These are phyloP conservation scores for Calidris pugnax DNA, from an alignment of 2,113 vertebrate genomes.

Conservation along the genomic window DNA sequence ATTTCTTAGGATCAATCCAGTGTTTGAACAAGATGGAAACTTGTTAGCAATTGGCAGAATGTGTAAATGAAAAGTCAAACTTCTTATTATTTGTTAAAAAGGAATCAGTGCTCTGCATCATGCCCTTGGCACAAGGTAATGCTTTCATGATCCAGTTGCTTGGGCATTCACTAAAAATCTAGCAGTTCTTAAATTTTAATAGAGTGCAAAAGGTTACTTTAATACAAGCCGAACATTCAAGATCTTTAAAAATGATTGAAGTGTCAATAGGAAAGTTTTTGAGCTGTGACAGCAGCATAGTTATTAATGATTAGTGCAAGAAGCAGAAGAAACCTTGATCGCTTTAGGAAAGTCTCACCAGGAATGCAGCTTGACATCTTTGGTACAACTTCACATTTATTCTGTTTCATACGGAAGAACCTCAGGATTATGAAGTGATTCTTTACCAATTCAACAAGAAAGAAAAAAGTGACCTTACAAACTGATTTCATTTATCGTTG, in stretches of 20 bases:
- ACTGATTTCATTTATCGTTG: not conserved
- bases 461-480: not conserved
- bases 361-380: slow-evolving; percentile 47
- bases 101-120: slow-evolving; percentile 78
- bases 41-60: slow-evolving; percentile 90
- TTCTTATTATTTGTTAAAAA: slow-evolving; percentile 88
- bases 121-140: slow-evolving; percentile 80
- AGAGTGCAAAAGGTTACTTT: slow-evolving; percentile 81
- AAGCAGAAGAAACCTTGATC: slow-evolving; percentile 59
- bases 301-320: slow-evolving; percentile 81
- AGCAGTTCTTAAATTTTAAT: slow-evolving; percentile 81
- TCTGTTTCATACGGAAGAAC: not conserved
- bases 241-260: slow-evolving; percentile 82
- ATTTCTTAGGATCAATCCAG: slow-evolving; percentile 97
- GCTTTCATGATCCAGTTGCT: slow-evolving; percentile 81
- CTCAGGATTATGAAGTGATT: not conserved
- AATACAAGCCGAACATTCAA: slow-evolving; percentile 72
- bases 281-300: slow-evolving; percentile 77
- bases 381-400: slow-evolving; percentile 24
- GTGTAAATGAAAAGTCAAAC: slow-evolving; percentile 98
- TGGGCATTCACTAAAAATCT: slow-evolving; percentile 77
- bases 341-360: slow-evolving; percentile 50
- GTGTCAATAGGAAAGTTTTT: slow-evolving; percentile 80
- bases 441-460: not conserved
- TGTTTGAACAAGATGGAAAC: slow-evolving; percentile 92